Evolutionary conservation across 2,797 vertebrate genomes (phyloP), one percentile per base, ranked within the genome.

Genomic region (Rhinoraja longicauda): DNA sequence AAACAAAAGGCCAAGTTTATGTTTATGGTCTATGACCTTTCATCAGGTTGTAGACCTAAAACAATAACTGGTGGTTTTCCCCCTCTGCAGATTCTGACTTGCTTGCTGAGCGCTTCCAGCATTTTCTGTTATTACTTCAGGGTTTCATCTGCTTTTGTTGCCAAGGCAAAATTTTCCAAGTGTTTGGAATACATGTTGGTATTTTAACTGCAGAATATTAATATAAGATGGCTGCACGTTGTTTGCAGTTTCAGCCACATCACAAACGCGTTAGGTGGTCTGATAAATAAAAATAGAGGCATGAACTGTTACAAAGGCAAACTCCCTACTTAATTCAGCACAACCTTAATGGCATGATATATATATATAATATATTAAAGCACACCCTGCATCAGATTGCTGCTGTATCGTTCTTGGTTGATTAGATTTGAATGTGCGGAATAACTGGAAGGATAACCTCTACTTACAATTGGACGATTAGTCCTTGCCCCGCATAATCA

Each of bases 201-300:
- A 88, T 88, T 88, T 88, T 88, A 67, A 88, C 84, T 19, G 62
- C 59, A 67, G 29, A 86, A 36, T 88, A 67, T 32, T 64, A 62
- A n/a, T 86, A 17, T 67, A 88, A 88, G 84, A 88, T 67, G 84
- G 84, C 84, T 88, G 84, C 59, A 88, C 17, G 19, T 32, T 90
- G 32, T 72, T 90, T 84, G 81, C 88, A 39, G 88, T 29, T 45
- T 91, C 67, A 70, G 39, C 67, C 90, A 39, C 29, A 92, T 17
- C 59, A 88, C 70, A 92, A 57, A 57, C 26, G 21, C 10, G 92
- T 92, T 53, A 92, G 39, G 39, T 72, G 90, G 39, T 19, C 39
- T 53, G 90, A 92, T 29, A 92, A 75, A 92, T 88, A 88, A 88
- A 88, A 73, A 92, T 39, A 73, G 70, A 92, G 36, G 39, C 90